Base-by-base conservation (phyloP, 2,888 invertebrate genomes). In the Urechis unicinctus region DNA sequence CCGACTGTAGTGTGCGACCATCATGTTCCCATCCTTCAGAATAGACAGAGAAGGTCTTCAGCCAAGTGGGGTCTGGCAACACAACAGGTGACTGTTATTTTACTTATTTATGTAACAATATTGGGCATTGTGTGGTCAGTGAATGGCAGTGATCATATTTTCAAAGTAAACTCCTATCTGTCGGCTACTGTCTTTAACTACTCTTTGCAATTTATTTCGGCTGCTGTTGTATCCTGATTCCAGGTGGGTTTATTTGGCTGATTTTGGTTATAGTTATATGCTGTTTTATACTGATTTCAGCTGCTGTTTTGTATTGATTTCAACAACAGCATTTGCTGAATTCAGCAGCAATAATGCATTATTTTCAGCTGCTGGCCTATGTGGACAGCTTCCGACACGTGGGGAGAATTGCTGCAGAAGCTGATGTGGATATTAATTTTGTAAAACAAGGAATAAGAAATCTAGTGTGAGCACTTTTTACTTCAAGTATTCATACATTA, bases 381-480 rank as follows among this genome's bases (percentile, higher is more conserved):
- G 90, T 96, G 50, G 89, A 95, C 78, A 94, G 95, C 0, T 89
- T 89, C 70, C 91, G 92, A 78, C 93, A 95, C 76, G 86, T 95
- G 3, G 86, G 89, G 0, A 87, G 89, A 69, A 93, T 96, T 61
- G 89, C 94, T 0, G 84, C 86, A 0, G 87, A 91, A 69, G 88
- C 93, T 0, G 91, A 93, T 70, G 92, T 96, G 0, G 94, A 95
- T 74, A 89, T 89, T 63, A 90, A 91, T 75, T 82, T 95, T 31
- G 95, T 95, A 0, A 95, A 95, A 78, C 89, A 91, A 0, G 93
- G 93, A 75, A 85, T 95, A 56, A 93, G 93, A 76, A 95, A 95
- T 80, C 82, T 95, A 21, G 53, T 63, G 63, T 63, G 52, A 52
- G 55, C 45, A 45, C n/a, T n/a, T n/a, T n/a, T n/a, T n/a, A n/a